These are phyloP conservation scores for Sebastes iracundus DNA, from an alignment of 2,797 vertebrate species.

Conservation along the genomic window DNA sequence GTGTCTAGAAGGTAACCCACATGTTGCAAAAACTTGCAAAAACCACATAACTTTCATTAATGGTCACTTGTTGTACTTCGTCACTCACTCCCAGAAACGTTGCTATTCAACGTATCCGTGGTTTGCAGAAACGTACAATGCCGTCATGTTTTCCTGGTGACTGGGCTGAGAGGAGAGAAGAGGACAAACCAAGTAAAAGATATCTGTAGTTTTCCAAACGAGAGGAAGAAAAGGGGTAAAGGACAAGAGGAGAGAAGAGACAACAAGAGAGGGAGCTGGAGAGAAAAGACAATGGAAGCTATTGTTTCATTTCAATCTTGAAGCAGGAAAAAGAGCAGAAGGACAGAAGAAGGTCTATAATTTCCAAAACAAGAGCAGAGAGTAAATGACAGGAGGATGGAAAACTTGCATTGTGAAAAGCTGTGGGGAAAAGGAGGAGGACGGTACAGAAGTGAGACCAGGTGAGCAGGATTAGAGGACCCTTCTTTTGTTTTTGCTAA, in stretches of 20 bases:
- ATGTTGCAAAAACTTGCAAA: no score
- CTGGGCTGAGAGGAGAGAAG: background rate
- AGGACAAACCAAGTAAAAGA: background rate
- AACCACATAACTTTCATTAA: no score
- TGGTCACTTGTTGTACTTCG: no score
- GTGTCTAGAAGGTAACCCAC: no score
- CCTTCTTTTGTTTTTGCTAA: background rate
- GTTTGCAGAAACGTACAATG: no score
- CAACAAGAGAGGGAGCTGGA: background rate
- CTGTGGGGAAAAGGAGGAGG: background rate
- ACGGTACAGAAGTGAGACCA: background rate
- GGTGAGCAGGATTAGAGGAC: background rate
- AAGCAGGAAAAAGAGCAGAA: background rate
- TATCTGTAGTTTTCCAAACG: background rate
- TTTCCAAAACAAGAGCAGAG: background rate
- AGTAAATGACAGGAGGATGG: accelerated
- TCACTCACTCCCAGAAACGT: no score
- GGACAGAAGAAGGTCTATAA: background rate
- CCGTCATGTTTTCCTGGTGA: no score
- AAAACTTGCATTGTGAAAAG: background rate
- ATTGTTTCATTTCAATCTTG: background rate
- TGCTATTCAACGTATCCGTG: no score
- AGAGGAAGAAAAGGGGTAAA: background rate
- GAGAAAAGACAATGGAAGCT: background rate
- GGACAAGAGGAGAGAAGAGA: background rate